Percentiles rank a stretch among this genome's conserved stretches.
phyloP scores from a whole-genome alignment of 2,113 vertebrate genomes.

The Daboia siamensis region DNA sequence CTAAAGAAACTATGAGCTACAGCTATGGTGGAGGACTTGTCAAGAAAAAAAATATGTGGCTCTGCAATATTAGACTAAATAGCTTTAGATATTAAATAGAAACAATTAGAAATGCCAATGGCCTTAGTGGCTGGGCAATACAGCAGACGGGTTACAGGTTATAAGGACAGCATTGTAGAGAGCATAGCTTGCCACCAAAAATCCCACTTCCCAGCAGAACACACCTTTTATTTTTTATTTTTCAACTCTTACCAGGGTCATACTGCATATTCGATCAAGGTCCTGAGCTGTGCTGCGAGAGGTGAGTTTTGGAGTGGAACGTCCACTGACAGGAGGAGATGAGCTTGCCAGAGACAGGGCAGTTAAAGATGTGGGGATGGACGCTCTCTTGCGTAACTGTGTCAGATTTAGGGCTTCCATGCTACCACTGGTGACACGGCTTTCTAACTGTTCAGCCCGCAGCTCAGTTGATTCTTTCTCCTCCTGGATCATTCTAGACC shows the following conservation, averaged over 20 bases:
- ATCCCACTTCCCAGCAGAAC: background rate
- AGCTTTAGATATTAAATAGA: background rate
- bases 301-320: conserved; percentile 86
- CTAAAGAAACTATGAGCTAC: background rate
- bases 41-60: background rate
- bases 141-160: too few relatives aligned
- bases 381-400: conserved; percentile 81
- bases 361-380: conserved; percentile 89
- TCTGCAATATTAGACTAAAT: background rate
- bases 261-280: conserved; percentile 90
- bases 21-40: background rate
- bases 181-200: background rate
- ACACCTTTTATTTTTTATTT: background rate
- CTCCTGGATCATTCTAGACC: conserved; percentile 92
- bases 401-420: conserved; percentile 93
- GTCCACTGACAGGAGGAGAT: conserved; percentile 84
- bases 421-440: conserved; percentile 88
- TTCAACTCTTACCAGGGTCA: conserved; percentile 82
- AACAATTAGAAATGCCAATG: background rate
- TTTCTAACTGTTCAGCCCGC: conserved; percentile 88
- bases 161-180: background rate
- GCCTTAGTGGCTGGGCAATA: background rate
- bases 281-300: conserved; percentile 87
- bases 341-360: conserved; percentile 90
- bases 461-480: conserved; percentile 93